Evolutionary conservation across 2,113 vertebrate genomes (phyloP), one percentile per base, ranked within the genome.

Genomic region (Silurus asotus): DNA sequence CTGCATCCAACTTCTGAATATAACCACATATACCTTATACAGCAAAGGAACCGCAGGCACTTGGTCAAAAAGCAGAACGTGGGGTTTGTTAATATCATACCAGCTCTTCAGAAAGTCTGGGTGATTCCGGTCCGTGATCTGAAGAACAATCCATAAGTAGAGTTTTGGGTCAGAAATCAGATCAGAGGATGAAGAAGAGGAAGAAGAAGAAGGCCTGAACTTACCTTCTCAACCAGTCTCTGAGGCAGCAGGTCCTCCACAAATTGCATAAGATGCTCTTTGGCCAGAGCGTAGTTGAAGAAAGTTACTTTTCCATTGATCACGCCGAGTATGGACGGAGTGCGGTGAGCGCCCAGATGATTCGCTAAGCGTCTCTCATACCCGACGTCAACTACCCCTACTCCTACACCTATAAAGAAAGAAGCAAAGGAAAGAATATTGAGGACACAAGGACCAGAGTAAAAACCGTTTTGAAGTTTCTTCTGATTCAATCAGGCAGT

Each of bases 71-170:
- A 99, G 94, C 58, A 99, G 96, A 84, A 98, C 96, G 0, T 95
- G 97, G 2, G 98, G 98, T 89, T 99, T 99, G 90, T 99, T 99
- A 80, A 98, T 94, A 5, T 96, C 96, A 87, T 96, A 96, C 97
- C 97, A 98, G 91, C 94, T 95, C 7, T 96, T 97, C 72, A 99
- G 92, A 89, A 99, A 99, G 79, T 87, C 88, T 76, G 95, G 19
- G 75, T 97, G 95, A 90, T 98, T 99, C 87, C 96, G 96, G 93
- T 96, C 96, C n/a, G 96, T 99, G 61, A 99, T 95, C 98, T 99
- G 72, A 87, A 89, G 86, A 70, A 19, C 64, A 81, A 75, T 55
- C 45, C 49, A 67, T 48, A 85, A 65, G n/a, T 8, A 84, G 13
- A 37, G 6, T 13, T 28, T 77, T 78, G 37, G 37, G 37, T 37